phyloP scores from a whole-genome alignment of 2,797 vertebrate species.

The Pyrocephalus nanus region DNA sequence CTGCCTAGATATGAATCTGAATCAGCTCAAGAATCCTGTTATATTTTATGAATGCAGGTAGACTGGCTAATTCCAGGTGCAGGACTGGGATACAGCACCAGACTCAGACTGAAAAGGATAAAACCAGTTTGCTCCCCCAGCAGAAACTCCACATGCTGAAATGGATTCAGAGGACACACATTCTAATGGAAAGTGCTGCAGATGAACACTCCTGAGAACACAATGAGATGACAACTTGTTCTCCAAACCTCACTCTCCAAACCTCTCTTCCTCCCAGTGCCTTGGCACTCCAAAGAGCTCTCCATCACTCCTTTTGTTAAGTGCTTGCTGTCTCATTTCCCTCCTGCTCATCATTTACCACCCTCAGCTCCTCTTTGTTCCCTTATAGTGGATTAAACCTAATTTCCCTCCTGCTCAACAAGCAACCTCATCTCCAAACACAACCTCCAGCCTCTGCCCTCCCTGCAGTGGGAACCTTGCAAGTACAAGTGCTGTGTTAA shows the following conservation, averaged over 20 bases:
- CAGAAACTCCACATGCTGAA: not conserved
- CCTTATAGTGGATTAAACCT: not conserved
- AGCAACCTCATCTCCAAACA: not conserved
- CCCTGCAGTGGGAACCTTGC: not conserved
- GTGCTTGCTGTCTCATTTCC: not conserved
- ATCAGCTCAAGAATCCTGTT: not conserved
- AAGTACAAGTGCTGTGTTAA: not conserved
- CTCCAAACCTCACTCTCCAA: not conserved
- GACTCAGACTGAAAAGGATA: not conserved
- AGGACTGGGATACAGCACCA: not conserved
- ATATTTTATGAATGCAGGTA: not conserved
- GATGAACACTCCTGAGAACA: not conserved
- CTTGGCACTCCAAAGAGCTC: slow-evolving; percentile 2
- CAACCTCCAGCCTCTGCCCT: not conserved
- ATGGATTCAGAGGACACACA: not conserved
- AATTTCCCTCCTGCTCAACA: not conserved
- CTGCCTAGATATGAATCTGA: not conserved
- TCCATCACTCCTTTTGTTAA: not conserved
- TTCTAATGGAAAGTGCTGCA: not conserved
- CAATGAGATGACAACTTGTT: not conserved
- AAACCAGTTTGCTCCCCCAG: not conserved
- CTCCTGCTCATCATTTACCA: not conserved
- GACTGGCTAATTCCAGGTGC: not conserved
- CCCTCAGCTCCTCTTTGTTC: not conserved
- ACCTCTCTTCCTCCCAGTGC: not conserved